Evolutionary conservation across 2,113 vertebrate species (phyloP).

Genomic region (Phyllostomus discolor): DNA sequence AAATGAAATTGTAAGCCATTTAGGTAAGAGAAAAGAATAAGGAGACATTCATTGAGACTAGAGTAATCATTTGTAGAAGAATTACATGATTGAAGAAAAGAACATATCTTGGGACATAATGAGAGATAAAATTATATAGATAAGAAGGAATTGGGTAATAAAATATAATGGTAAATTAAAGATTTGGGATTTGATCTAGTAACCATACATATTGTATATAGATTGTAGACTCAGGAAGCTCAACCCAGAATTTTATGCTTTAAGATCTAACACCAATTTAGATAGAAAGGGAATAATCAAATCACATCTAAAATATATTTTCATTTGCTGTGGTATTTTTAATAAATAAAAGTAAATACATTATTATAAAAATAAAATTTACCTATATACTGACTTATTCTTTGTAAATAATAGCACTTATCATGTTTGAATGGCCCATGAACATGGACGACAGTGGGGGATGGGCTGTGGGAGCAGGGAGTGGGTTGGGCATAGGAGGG

Average conservation of each 20-base stretch:
- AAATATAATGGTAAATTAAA: neutral
- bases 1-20: neutral
- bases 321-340: neutral
- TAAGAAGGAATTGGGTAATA: neutral
- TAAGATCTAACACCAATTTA: neutral
- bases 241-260: neutral
- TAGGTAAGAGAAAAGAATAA: neutral
- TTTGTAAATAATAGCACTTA: neutral
- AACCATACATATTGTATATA: neutral
- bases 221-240: neutral
- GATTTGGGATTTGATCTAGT: neutral
- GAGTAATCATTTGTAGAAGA: neutral
- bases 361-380: neutral
- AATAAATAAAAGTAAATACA: neutral
- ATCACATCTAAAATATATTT: neutral
- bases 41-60: neutral
- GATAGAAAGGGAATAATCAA: neutral
- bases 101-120: neutral
- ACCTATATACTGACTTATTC: neutral
- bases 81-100: neutral
- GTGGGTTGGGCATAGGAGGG: too few relatives aligned
- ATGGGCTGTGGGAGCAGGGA: too few relatives aligned
- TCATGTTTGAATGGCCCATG: too few relatives aligned
- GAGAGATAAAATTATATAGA: neutral
- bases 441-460: too few relatives aligned